Evolutionary conservation across 1,140 invertebrate species (phyloP), one percentile per base, ranked within the genome.

Genomic region (Bombus turneri): DNA sequence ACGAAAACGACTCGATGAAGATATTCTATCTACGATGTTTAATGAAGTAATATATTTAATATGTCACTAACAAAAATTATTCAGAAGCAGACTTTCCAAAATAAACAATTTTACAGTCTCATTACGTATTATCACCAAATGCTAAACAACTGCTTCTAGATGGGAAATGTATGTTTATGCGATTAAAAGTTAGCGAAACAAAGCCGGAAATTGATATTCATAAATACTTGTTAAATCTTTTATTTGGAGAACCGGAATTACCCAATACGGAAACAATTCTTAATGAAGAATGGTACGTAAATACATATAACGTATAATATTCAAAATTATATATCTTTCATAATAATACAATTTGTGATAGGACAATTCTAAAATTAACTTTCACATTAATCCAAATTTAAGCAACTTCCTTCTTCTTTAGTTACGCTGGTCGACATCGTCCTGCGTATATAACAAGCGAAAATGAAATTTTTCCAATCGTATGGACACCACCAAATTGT

Each of bases 401-500:
- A 59, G 41, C 43, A 43, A 74, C 25, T 62, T 37, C 41, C 3
- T 71, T 77, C 1, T 80, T 53, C 72, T 47, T 4, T 31, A 94
- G 94, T 85, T 95, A 90, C 75, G 93, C 91, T n/a, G 87, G 90
- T 83, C 90, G 89, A 59, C 93, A 95, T 85, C 89, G 91, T 31
- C 94, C 94, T 76, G 90, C 90, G 31, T 93, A 87, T 64, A 76
- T 85, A 62, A 86, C 93, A 66, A 62, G 41, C 15, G 93, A 91
- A 12, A 93, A 85, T 69, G 84, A 87, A 41, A 90, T 90, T 76
- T 94, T 91, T 87, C 93, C 94, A 25, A 64, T 94, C 4, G 89
- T 91, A 41, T 95, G 94, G 94, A 89, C 93, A n/a, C 92, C 95
- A 22, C 78, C 89, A n/a, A 95, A 94, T 91, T n/a, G 92, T 3